phyloP scores from a whole-genome alignment of 2,797 vertebrate genomes.

The Eulemur rubriventer region DNA sequence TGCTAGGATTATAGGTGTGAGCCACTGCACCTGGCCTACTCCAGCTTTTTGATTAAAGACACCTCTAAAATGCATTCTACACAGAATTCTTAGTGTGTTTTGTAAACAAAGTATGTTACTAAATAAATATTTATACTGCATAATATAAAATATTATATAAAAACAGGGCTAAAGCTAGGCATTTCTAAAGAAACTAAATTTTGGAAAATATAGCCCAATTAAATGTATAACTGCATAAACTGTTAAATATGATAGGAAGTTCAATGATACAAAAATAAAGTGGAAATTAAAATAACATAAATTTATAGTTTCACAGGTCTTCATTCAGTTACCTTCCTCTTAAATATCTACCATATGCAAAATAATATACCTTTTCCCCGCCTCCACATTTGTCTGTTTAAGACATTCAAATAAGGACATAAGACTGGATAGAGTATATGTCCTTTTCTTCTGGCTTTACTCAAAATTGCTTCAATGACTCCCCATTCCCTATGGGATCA shows the following conservation, averaged over 20 bases:
- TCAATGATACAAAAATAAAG: conserved; percentile 5
- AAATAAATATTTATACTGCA: neutral
- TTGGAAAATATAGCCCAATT: conserved; percentile 13
- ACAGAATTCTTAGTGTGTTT: neutral
- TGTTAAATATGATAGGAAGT: neutral
- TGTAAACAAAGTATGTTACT: neutral
- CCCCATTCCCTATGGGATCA: neutral
- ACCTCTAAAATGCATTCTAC: neutral
- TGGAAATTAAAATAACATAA: conserved; percentile 52
- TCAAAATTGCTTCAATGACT: conserved; percentile 12
- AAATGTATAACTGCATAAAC: neutral
- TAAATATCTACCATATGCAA: neutral
- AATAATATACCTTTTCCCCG: neutral
- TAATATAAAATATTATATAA: neutral
- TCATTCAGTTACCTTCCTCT: conserved; percentile 11
- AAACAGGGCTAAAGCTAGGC: neutral
- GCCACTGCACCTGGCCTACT: neutral
- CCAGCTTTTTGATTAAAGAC: neutral
- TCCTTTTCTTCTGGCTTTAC: conserved; percentile 1
- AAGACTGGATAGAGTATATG: neutral
- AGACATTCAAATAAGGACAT: conserved; percentile 22
- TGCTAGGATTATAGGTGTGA: too few relatives aligned
- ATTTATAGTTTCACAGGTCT: neutral
- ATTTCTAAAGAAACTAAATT: conserved; percentile 24
- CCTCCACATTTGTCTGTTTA: neutral